phyloP scores from a whole-genome alignment of 1,140 invertebrate species.

The Drosophila willistoni region DNA sequence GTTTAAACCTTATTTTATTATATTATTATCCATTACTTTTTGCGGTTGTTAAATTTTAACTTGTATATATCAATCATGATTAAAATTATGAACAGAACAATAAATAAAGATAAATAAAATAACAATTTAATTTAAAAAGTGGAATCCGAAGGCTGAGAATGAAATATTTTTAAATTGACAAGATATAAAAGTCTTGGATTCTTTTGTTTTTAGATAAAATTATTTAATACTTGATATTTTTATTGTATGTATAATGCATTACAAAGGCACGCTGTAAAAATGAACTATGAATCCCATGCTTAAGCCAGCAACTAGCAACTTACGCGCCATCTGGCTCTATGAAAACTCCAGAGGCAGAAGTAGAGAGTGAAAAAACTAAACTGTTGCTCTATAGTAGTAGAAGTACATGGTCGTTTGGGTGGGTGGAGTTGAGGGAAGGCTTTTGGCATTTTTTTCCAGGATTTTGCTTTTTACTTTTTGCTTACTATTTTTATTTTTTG shows the following conservation, averaged over 20 bases:
- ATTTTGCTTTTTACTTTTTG: constrained; percentile 53
- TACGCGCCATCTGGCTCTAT: constrained; percentile 14
- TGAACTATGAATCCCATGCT: background rate
- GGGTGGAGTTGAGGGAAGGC: constrained; percentile 49
- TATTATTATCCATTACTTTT: too few species aligned
- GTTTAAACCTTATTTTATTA: too few species aligned
- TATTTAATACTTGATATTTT: background rate
- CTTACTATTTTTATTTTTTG: constrained; percentile 42
- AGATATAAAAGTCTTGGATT: too few species aligned
- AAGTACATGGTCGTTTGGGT: constrained; percentile 10
- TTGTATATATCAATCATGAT: too few species aligned
- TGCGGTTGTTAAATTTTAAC: too few species aligned
- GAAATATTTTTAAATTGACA: too few species aligned
- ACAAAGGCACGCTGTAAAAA: constrained; percentile 3
- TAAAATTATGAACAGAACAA: too few species aligned
- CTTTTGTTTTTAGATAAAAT: too few species aligned
- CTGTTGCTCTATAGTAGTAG: constrained; percentile 54
- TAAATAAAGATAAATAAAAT: too few species aligned
- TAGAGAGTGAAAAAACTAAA: constrained; percentile 55
- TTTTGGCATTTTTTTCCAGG: constrained; percentile 49
- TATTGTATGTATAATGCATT: background rate
- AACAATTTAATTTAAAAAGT: too few species aligned
- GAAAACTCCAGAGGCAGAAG: constrained; percentile 40
- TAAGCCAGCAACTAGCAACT: constrained; percentile 4
- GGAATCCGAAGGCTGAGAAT: too few species aligned